A percentile compares a stretch with the other conserved stretches of the same genome.
Conservation (phyloP, 2,797 vertebrate genomes). For the Danio aesculapii region DNA sequence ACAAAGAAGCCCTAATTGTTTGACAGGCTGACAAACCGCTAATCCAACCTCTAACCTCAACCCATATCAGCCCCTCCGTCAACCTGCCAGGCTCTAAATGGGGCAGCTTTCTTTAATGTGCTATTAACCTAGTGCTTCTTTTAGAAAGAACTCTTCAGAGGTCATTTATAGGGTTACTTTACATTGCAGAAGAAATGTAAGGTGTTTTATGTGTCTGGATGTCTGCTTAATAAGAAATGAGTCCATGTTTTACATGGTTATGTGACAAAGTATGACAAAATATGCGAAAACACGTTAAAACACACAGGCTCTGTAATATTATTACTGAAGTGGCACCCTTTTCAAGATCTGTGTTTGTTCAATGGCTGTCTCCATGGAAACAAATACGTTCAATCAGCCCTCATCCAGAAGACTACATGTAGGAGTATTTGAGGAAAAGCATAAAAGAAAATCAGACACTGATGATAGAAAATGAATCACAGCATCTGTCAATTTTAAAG, state of each 20-base stretch:
- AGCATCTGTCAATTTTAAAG: conserved; percentile 37
- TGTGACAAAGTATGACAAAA: conserved; percentile 38
- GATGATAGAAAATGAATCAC: conserved; percentile 39
- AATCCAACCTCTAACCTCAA: conserved; percentile 21
- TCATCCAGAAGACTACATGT: conserved; percentile 39
- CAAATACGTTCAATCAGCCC: conserved; percentile 60
- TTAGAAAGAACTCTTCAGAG: conserved; percentile 16
- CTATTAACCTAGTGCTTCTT: conserved; percentile 15
- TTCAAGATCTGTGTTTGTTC: conserved; percentile 59
- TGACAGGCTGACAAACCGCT: conserved; percentile 8
- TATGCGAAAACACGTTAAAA: conserved; percentile 10
- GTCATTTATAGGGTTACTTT: conserved; percentile 8
- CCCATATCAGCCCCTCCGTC: conserved; percentile 9
- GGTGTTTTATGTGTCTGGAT: not conserved
- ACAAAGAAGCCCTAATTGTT: conserved; percentile 6
- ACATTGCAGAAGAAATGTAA: not conserved
- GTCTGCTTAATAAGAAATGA: not conserved
- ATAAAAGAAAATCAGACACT: conserved; percentile 39
- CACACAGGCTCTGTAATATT: conserved; percentile 35
- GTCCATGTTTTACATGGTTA: conserved; percentile 5
- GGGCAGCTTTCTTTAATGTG: conserved; percentile 7
- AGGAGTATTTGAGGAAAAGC: conserved; percentile 42
- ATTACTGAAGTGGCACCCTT: conserved; percentile 45
- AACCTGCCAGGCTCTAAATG: not conserved
- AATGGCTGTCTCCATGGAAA: conserved; percentile 69